phyloP scores from a whole-genome alignment of 2,113 vertebrate genomes.

The Myocastor coypus region DNA sequence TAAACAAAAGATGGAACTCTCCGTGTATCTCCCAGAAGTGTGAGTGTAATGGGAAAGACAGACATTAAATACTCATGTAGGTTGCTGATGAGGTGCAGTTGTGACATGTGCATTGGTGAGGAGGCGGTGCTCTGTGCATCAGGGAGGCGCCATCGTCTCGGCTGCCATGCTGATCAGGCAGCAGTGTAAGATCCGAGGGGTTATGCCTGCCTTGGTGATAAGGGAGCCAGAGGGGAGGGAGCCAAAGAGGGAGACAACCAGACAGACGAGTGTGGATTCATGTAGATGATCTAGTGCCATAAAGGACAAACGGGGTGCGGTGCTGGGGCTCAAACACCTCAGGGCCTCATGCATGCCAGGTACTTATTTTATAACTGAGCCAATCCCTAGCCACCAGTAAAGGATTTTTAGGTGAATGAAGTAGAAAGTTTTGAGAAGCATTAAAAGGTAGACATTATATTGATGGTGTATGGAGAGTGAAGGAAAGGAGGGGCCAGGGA shows the following conservation, averaged over 20 bases:
- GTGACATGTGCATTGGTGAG: slow-evolving; percentile 42
- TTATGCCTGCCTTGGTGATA: too few relatives aligned
- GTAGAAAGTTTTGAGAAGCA: neutral
- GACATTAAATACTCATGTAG: neutral
- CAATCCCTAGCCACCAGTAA: neutral
- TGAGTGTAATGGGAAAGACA: slow-evolving; percentile 21
- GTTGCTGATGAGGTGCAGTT: slow-evolving; percentile 40
- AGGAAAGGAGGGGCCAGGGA: neutral
- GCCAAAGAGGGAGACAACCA: neutral
- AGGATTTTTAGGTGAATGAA: neutral
- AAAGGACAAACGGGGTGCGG: neutral
- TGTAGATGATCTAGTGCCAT: neutral
- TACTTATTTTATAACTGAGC: neutral
- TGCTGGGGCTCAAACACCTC: neutral
- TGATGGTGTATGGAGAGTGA: neutral
- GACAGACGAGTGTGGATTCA: neutral
- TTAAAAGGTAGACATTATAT: neutral
- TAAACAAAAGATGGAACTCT: neutral
- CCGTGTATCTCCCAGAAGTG: slow-evolving; percentile 1
- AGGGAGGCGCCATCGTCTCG: neutral
- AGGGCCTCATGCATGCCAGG: neutral
- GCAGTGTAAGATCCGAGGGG: neutral
- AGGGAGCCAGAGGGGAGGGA: neutral
- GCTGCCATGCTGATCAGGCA: neutral
- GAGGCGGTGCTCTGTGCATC: neutral